Base-by-base conservation (phyloP, 2,888 invertebrate species). In the Phlogophora meticulosa region DNA sequence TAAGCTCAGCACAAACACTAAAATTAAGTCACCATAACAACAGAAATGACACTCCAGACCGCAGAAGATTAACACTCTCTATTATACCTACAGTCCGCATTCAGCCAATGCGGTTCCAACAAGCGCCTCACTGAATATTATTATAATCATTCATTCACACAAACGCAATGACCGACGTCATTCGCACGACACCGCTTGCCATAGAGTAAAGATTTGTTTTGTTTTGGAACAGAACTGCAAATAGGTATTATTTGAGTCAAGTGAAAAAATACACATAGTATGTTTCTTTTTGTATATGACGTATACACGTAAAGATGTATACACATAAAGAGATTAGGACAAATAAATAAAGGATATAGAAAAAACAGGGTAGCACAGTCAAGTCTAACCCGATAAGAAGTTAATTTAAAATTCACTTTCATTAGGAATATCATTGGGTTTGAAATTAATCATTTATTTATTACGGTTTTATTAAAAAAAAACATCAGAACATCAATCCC, bases 71-170 rank as follows among this genome's bases (percentile, higher is more conserved):
- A 63, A 57, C 46, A 43, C 49, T 56, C 42, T 71, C 64, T 69
- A 78, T n/a, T 11, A 15, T 40, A 67, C 24, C 13, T 62, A 61
- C 20, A 43, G 43, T 45, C 49, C 59, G 65, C 65, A 76, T 79
- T 69, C 69, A 80, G 77, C 65, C 76, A 69, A 68, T 72, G 80
- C 69, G 72, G 66, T 82, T 71, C 65, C 63, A 80, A 75, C 80
- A 63, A 75, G 65, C 69, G 81, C 80, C 76, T 81, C 84, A 84
- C 87, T 85, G 89, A 88, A 88, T 87, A 89, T 86, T 81, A 81
- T 86, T 83, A 87, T 85, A 87, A 90, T 90, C 85, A 89, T 84
- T 89, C 86, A 90, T 88, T 87, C 84, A 83, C 87, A 86, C 84
- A 83, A 84, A 87, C 82, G 81, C 84, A 80, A 76, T 90, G 87